phyloP scores from a whole-genome alignment of 2,888 invertebrate species.

The Patella ulyssiponensis region DNA sequence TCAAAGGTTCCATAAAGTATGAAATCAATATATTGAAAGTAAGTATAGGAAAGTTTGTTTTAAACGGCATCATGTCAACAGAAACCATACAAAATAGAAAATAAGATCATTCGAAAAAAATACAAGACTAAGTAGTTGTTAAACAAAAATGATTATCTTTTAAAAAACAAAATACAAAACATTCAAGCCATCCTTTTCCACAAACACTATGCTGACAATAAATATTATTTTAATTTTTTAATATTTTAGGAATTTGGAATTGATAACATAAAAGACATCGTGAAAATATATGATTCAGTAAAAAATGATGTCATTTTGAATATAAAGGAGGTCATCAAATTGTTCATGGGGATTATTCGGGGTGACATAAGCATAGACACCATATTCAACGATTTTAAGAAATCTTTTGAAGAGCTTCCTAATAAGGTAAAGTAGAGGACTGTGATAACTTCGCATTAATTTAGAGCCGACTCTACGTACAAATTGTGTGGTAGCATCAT shows the following conservation, averaged over 20 bases:
- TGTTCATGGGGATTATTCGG: slow-evolving; percentile 39
- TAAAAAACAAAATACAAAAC: no score
- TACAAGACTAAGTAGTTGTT: no score
- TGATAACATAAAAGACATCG: slow-evolving; percentile 24
- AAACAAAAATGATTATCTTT: no score
- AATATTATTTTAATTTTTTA: not conserved
- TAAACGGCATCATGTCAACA: no score
- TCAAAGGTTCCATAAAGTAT: slow-evolving; percentile 51
- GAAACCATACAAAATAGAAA: no score
- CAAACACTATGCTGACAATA: no score
- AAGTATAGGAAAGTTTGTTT: not conserved
- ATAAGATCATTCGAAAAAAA: no score
- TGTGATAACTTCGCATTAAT: no score
- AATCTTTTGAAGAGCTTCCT: slow-evolving; percentile 43
- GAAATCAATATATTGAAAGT: slow-evolving; percentile 56
- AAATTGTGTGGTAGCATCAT: no score
- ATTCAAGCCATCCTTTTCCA: no score
- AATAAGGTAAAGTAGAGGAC: slow-evolving; percentile 36
- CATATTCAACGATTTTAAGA: slow-evolving; percentile 40
- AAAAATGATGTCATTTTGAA: slow-evolving; percentile 33
- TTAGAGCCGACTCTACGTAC: no score
- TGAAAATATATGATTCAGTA: slow-evolving; percentile 28
- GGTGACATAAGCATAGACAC: slow-evolving; percentile 38
- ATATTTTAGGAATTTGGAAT: slow-evolving; percentile 31
- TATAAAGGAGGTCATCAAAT: slow-evolving; percentile 38